phyloP scores from a whole-genome alignment of 2,797 vertebrate species.

The Fistularia tabacaria region DNA sequence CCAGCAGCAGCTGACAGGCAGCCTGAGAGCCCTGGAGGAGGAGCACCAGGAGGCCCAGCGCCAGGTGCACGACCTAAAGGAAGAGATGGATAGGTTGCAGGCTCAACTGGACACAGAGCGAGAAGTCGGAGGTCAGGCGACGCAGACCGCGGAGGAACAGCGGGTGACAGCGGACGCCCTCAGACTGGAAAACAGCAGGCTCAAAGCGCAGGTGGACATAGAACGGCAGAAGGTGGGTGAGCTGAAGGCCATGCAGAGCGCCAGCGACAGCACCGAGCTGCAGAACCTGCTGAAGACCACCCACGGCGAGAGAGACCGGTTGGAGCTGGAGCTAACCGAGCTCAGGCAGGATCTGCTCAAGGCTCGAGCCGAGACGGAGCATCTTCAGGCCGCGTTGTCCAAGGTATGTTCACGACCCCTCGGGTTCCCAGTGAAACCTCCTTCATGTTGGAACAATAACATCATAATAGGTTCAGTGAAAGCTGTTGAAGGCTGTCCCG shows the following conservation, averaged over 20 bases:
- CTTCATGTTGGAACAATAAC: too few relatives aligned
- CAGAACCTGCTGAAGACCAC: conserved; percentile 82
- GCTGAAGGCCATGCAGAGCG: conserved; percentile 74
- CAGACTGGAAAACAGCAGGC: conserved; percentile 80
- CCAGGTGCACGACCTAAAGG: conserved; percentile 72
- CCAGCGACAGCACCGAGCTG: conserved; percentile 78
- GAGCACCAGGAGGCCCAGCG: conserved; percentile 85
- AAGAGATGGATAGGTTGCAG: conserved; percentile 80
- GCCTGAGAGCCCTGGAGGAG: conserved; percentile 84
- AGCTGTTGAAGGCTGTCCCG: too few relatives aligned
- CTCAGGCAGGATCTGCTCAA: conserved; percentile 85
- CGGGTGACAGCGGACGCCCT: conserved; percentile 73
- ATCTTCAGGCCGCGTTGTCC: conserved; percentile 68
- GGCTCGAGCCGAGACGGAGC: conserved; percentile 79
- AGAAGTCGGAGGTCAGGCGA: conserved; percentile 55
- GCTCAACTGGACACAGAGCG: conserved; percentile 76
- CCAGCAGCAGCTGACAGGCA: conserved; percentile 92
- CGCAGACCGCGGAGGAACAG: conserved; percentile 77
- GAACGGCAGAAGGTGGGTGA: conserved; percentile 84
- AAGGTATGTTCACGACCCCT: conserved; percentile 73
- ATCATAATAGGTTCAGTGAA: too few relatives aligned
- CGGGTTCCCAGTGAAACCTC: too few relatives aligned
- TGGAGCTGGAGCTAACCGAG: conserved; percentile 81
- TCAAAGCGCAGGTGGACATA: conserved; percentile 84
- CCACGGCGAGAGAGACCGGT: conserved; percentile 82